Evolutionary conservation across 2,888 invertebrate species (phyloP).

Genomic region (Empis stercorea): DNA sequence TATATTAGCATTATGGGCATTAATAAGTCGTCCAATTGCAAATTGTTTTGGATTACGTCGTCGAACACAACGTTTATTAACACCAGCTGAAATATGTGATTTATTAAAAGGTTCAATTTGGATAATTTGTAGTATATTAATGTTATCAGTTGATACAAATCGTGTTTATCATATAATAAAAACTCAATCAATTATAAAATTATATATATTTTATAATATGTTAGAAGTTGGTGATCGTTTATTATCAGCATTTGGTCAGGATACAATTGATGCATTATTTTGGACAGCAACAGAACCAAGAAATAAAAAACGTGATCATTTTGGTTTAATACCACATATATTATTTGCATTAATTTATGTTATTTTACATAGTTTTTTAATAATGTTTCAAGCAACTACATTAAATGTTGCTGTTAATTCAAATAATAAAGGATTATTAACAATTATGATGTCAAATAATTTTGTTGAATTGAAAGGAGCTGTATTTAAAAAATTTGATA

Average conservation of each 20-base stretch:
- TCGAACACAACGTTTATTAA: constrained; percentile 46
- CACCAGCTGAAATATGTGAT: constrained; percentile 91
- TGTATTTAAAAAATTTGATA: constrained; percentile 98
- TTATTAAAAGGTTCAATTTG: constrained; percentile 84
- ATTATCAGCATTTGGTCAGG: constrained; percentile 94
- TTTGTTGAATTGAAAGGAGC: constrained; percentile 99
- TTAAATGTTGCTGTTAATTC: constrained; percentile 99
- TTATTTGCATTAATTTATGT: constrained; percentile 88
- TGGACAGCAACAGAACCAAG: constrained; percentile 97
- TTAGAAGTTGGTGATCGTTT: constrained; percentile 93
- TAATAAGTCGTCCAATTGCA: constrained; percentile 58
- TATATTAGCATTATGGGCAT: constrained; percentile 70
- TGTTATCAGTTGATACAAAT: constrained; percentile 91
- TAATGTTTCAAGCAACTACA: constrained; percentile 92
- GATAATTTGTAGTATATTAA: constrained; percentile 59
- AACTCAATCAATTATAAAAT: constrained; percentile 96
- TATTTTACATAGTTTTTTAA: constrained; percentile 74
- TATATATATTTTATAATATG: constrained; percentile 99
- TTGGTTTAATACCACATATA: constrained; percentile 81
- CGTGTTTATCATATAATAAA: constrained; percentile 95
- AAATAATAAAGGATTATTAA: constrained; percentile 92
- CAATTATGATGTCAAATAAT: constrained; percentile 99
- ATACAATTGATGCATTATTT: constrained; percentile 92
- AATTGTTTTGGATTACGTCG: constrained; percentile 55
- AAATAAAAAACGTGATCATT: constrained; percentile 65